Conservation (phyloP, 1,140 invertebrate genomes). For the Cherax destructor region DNA sequence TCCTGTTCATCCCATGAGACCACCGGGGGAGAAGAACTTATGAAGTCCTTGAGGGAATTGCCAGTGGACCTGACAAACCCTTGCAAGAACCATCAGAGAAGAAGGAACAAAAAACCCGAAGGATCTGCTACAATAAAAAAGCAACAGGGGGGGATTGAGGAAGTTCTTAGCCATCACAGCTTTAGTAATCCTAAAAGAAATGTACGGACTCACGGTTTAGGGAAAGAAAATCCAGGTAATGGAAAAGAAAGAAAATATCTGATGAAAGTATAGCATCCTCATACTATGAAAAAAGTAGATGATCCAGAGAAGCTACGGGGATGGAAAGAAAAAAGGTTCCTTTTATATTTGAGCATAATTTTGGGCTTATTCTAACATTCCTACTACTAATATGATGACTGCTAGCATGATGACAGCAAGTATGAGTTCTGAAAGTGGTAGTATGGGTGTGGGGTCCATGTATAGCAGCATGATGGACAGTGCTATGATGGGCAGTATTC, state of each 20-base stretch:
- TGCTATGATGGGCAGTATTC: constrained; percentile 62
- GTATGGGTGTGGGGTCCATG: constrained; percentile 54
- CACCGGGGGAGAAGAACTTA: constrained; percentile 58
- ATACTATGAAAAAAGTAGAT: constrained; percentile 39
- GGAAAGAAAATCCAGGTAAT: constrained; percentile 8
- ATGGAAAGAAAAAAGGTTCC: constrained; percentile 67
- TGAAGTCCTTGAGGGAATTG: constrained; percentile 51
- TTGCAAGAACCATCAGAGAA: not conserved
- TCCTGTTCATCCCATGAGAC: constrained; percentile 35
- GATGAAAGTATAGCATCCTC: constrained; percentile 32
- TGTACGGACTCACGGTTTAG: constrained; percentile 9
- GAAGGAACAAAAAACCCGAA: not conserved
- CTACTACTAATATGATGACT: constrained; percentile 69
- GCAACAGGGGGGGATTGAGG: not conserved
- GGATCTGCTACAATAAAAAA: not conserved
- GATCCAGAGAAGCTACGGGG: constrained; percentile 59
- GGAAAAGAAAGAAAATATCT: constrained; percentile 39
- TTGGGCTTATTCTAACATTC: constrained; percentile 68
- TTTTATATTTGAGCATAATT: constrained; percentile 65
- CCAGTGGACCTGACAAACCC: constrained; percentile 14
- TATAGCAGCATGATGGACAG: constrained; percentile 68
- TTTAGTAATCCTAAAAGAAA: constrained; percentile 11
- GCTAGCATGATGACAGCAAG: constrained; percentile 66
- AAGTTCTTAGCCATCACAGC: not conserved
- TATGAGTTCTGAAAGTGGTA: constrained; percentile 66